A percentile compares a stretch with the other conserved stretches of the same genome.
Conservation (phyloP, 1,140 invertebrate species). For the Eumaeus atala region DNA sequence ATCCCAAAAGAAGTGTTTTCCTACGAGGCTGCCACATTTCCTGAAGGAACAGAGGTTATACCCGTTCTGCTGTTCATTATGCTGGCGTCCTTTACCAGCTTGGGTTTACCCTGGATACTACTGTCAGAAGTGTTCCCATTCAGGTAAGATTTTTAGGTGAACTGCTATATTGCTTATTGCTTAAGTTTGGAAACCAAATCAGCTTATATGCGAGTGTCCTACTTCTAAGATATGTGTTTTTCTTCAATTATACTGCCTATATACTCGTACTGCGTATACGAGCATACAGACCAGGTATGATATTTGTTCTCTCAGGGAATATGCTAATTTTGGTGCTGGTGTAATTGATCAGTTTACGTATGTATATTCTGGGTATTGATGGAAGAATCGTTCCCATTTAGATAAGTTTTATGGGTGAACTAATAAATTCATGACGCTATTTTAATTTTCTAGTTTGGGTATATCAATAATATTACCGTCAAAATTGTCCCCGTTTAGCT, state of each 20-base stretch:
- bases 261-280: too few species aligned
- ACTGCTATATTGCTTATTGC: too few species aligned
- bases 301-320: too few species aligned
- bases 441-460: constrained; percentile 48
- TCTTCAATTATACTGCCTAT: too few species aligned
- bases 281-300: too few species aligned
- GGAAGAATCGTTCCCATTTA: constrained; percentile 64
- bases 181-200: too few species aligned
- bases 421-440: constrained; percentile 50
- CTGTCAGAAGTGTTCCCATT: constrained; percentile 65
- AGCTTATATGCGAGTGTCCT: too few species aligned
- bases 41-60: constrained; percentile 34
- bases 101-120: constrained; percentile 63
- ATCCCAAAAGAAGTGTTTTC: constrained; percentile 44
- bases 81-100: constrained; percentile 47
- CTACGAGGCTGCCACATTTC: constrained; percentile 50
- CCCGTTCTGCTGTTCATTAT: constrained; percentile 50
- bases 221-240: too few species aligned
- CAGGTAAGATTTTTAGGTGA: constrained; percentile 40
- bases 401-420: too few species aligned
- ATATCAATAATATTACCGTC: constrained; percentile 62
- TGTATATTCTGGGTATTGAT: constrained; percentile 62
- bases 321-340: too few species aligned
- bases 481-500: constrained; percentile 65
- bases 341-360: constrained; percentile 48